A percentile compares a stretch with the other conserved stretches of the same genome.
Evolutionary conservation across 1,140 invertebrate genomes (phyloP).

Genomic region (Contarinia nasturtii): DNA sequence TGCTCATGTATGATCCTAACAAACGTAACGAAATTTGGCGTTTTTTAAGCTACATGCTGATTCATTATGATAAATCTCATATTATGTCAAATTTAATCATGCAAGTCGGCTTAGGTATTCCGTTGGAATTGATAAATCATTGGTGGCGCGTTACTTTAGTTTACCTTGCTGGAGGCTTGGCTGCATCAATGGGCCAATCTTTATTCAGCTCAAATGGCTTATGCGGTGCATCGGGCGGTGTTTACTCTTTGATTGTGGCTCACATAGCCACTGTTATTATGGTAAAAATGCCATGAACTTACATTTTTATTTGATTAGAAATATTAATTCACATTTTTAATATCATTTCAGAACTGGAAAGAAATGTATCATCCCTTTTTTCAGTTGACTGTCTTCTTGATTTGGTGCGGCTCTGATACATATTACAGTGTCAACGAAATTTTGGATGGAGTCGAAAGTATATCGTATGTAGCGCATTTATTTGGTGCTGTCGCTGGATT

Average conservation of each 20-base stretch:
- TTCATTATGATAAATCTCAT: slow-evolving; percentile 64
- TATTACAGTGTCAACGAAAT: slow-evolving; percentile 66
- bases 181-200: slow-evolving; percentile 74
- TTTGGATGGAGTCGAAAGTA: slow-evolving; percentile 14
- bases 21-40: slow-evolving; percentile 79
- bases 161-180: slow-evolving; percentile 62
- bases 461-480: slow-evolving; percentile 3
- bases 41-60: slow-evolving; percentile 90
- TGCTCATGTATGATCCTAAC: slow-evolving; percentile 80
- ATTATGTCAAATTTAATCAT: slow-evolving; percentile 67
- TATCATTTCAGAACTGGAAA: slow-evolving; percentile 56
- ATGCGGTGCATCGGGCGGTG: slow-evolving; percentile 89
- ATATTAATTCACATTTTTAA: too few relatives aligned
- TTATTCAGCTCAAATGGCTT: slow-evolving; percentile 61
- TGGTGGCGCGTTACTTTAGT: slow-evolving; percentile 77
- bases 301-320: too few relatives aligned
- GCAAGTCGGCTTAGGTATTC: slow-evolving; percentile 79
- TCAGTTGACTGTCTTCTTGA: slow-evolving; percentile 55
- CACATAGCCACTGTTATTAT: slow-evolving; percentile 89
- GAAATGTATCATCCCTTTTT: slow-evolving; percentile 79
- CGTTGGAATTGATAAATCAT: slow-evolving; percentile 87
- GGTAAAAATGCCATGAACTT: too few relatives aligned
- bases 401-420: slow-evolving; percentile 52
- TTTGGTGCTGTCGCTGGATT: slow-evolving; percentile 39
- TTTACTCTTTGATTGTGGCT: slow-evolving; percentile 86